Conservation (phyloP, 2,797 vertebrate genomes). For the Acipenser transmontanus region DNA sequence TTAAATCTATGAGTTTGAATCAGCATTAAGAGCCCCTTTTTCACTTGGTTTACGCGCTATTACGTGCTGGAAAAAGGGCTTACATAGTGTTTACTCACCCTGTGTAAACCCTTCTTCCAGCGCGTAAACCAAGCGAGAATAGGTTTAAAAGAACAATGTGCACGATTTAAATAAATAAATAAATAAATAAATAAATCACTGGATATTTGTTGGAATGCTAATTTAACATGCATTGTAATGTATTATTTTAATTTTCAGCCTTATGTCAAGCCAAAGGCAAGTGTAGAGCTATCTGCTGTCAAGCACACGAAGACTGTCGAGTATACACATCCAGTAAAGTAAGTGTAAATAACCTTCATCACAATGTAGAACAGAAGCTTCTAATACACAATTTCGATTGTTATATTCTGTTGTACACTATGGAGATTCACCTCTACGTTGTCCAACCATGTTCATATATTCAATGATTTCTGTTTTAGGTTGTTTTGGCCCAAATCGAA, state of each 20-base stretch:
- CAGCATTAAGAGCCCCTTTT: not conserved
- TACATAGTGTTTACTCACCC: too few relatives aligned
- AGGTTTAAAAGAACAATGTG: too few relatives aligned
- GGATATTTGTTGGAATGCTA: not conserved
- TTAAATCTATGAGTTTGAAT: not conserved
- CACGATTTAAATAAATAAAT: too few relatives aligned
- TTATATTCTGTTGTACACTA: too few relatives aligned
- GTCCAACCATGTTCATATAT: too few relatives aligned
- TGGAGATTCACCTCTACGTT: too few relatives aligned
- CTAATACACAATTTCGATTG: not conserved
- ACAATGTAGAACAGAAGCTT: not conserved
- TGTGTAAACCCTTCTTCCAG: too few relatives aligned
- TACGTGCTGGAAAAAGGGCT: too few relatives aligned
- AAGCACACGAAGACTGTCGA: constrained; percentile 31
- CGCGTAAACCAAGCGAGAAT: too few relatives aligned
- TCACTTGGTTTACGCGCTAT: too few relatives aligned
- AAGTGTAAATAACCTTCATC: constrained; percentile 15
- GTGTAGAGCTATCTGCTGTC: constrained; percentile 5
- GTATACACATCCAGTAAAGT: constrained; percentile 58
- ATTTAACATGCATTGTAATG: not conserved
- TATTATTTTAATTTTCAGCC: constrained; percentile 28
- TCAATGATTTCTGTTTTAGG: constrained; percentile 49
- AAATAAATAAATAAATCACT: too few relatives aligned
- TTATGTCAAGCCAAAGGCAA: constrained; percentile 8
- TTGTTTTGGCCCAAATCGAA: constrained; percentile 85